Conservation (phyloP, 23 tunicate species). For the Trididemnum nubilum region DNA sequence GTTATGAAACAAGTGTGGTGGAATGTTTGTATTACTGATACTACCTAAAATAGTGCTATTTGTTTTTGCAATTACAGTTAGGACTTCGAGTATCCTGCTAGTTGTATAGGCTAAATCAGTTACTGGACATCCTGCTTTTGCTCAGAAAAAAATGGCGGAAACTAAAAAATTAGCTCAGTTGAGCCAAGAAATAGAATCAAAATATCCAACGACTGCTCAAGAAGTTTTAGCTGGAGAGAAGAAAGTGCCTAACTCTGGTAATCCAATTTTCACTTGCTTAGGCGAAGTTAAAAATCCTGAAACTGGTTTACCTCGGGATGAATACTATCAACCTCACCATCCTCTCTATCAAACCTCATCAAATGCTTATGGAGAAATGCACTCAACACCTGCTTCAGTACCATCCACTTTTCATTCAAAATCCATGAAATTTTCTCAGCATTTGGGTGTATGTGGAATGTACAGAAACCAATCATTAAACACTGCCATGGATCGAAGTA, state of each 20-base stretch:
- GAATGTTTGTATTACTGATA: no score
- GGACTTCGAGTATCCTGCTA: no score
- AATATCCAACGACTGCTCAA: constrained; percentile 37
- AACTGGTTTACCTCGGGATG: constrained; percentile 47
- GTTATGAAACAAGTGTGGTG: no score
- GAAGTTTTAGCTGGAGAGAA: constrained; percentile 19
- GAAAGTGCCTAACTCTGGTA: constrained; percentile 51
- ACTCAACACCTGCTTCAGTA: constrained; percentile 56
- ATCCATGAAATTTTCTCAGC: constrained; percentile 69
- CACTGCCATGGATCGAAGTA: constrained; percentile 73
- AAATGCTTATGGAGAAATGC: constrained; percentile 68
- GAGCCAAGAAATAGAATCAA: no score
- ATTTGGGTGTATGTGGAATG: constrained; percentile 86
- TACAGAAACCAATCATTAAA: constrained; percentile 82
- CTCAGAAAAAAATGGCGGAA: no score
- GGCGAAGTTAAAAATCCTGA: constrained; percentile 47
- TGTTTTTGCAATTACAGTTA: no score
- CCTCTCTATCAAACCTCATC: constrained; percentile 75
- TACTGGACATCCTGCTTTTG: no score
- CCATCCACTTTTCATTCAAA: constrained; percentile 79
- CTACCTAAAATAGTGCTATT: no score
- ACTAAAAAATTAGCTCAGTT: no score
- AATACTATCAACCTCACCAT: constrained; percentile 57
- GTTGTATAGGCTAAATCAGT: no score
- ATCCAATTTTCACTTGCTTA: constrained; percentile 73